These are phyloP conservation scores for Felis chaus DNA, from an alignment of 2,113 vertebrate genomes.

Conservation along the genomic window DNA sequence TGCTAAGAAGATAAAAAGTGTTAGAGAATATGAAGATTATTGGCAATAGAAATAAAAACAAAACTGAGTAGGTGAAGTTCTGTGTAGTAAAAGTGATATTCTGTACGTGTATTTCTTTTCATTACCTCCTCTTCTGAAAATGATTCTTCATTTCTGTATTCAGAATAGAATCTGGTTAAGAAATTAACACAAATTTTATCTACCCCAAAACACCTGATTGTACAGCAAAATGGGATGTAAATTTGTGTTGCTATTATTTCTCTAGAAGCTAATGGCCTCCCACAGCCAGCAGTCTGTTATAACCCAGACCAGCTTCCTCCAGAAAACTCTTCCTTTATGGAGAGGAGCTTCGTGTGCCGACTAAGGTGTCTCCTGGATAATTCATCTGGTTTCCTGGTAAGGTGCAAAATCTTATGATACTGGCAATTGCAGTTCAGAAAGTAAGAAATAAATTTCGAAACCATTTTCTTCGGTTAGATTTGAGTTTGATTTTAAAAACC, in stretches of 20 bases:
- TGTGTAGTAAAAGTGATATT: not conserved
- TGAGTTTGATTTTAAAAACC: not conserved
- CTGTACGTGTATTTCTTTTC: not conserved
- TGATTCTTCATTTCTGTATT: not conserved
- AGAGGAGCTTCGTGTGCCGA: constrained; percentile 94
- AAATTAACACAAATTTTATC: not conserved
- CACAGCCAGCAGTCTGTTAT: constrained; percentile 85
- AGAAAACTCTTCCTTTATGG: constrained; percentile 94
- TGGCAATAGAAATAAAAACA: not conserved
- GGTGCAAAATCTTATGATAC: not conserved
- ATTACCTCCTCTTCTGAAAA: not conserved
- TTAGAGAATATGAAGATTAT: not conserved
- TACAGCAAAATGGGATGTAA: not conserved
- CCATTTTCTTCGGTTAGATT: not conserved
- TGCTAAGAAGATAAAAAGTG: not conserved
- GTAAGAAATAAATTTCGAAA: not conserved
- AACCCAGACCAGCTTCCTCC: constrained; percentile 92
- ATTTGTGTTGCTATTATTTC: constrained; percentile 60
- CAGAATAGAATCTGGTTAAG: not conserved
- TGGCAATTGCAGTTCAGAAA: not conserved
- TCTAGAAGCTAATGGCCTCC: constrained; percentile 83
- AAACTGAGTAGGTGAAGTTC: not conserved
- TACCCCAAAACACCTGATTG: not conserved
- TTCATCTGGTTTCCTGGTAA: constrained; percentile 96
- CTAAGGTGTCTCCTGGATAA: constrained; percentile 96